Evolutionary conservation across 2,888 invertebrate genomes (phyloP), one percentile per base, ranked within the genome.

Genomic region (Callosobruchus maculatus): DNA sequence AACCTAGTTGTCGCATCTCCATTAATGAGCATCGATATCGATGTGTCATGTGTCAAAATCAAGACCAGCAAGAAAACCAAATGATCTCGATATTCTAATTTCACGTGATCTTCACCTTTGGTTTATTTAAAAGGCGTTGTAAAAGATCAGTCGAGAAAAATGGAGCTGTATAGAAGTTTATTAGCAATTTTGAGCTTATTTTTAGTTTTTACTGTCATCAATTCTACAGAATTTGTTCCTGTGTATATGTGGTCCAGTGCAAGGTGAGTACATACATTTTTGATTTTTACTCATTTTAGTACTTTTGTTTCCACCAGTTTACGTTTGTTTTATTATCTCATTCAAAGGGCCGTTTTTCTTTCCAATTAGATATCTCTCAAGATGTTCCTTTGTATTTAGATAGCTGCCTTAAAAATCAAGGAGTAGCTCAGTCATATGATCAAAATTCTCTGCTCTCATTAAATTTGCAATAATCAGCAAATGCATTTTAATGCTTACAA

Each of bases 171-270:
- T 7, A 49, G 49, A 18, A 49, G 49, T 49, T 49, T 49, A 18
- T 49, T 49, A 49, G 13, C 49, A 49, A 5, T 49, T 49, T 49
- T 49, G 5, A 49, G 49, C 18, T 49, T 49, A 49, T 49, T 79
- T 74, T 77, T 77, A 21, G n/a, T 74, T 68, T 71, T 71, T 73
- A 77, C 66, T 79, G 77, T 77, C 72, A 78, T 76, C 21, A 73
- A 78, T 74, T 78, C 76, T 75, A 80, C 84, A 71, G 86, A 86
- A 82, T 85, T 83, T 81, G 85, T 86, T 72, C 87, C 87, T 73
- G 85, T 86, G 74, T 86, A 81, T 81, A 84, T 86, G 80, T 86
- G 86, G 86, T 85, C 84, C 77, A 83, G 84, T 70, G 77, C 81
- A 77, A 83, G 83, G 86, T 86, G 84, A 84, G 76, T 70, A 26